phyloP scores from a whole-genome alignment of 92 coral and sea anemone genomes.

The Phymanthus crucifer region DNA sequence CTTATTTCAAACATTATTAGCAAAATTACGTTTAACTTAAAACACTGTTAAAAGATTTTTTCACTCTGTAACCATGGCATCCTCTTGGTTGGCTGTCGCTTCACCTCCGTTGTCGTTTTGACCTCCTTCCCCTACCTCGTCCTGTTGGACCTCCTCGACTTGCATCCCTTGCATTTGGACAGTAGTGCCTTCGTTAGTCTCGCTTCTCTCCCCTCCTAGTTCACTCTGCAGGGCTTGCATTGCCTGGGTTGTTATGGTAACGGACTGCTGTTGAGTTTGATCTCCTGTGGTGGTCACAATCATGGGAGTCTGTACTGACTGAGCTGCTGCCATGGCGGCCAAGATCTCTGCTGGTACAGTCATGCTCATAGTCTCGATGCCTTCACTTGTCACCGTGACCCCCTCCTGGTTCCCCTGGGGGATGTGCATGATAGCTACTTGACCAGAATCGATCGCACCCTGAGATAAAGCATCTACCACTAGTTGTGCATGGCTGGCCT shows the following conservation, averaged over 20 bases:
- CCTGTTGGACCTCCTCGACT: constrained; percentile 3
- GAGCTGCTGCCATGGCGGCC: constrained; percentile 93
- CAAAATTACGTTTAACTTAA: background rate
- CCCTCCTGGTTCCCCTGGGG: constrained; percentile 61
- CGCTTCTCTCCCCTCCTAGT: constrained; percentile 26
- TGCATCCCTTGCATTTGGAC: constrained; percentile 16
- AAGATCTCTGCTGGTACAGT: constrained; percentile 85
- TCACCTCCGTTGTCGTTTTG: background rate
- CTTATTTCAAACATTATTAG: background rate
- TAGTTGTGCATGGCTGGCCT: constrained; percentile 63
- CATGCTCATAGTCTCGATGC: constrained; percentile 67
- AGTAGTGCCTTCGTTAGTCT: constrained; percentile 7
- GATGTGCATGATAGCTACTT: constrained; percentile 48
- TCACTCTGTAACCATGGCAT: constrained; percentile 63
- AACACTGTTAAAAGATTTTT: background rate
- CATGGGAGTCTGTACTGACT: constrained; percentile 50
- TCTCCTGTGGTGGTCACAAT: constrained; percentile 42
- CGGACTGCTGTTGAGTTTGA: constrained; percentile 34
- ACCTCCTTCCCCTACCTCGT: background rate
- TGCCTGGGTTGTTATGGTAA: constrained; percentile 40
- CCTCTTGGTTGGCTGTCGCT: constrained; percentile 9
- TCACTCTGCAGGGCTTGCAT: constrained; percentile 36
- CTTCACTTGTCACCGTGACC: constrained; percentile 61
- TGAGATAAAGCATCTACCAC: constrained; percentile 52
- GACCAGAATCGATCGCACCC: constrained; percentile 49